Evolutionary conservation across 2,113 vertebrate genomes (phyloP).

Genomic region (Pluvianellus socialis): DNA sequence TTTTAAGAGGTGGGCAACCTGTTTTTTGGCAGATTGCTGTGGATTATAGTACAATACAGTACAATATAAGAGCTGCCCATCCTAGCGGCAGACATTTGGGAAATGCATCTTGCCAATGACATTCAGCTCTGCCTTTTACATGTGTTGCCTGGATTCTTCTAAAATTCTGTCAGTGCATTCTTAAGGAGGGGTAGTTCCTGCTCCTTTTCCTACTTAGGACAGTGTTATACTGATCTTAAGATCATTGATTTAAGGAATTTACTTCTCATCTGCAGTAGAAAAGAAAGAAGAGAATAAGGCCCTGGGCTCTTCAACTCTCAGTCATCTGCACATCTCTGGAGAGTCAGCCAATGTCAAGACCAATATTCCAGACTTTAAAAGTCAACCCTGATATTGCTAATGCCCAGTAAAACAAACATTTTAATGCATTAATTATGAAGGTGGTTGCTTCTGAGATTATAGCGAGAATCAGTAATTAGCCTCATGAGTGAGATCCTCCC

Average conservation of each 20-base stretch:
- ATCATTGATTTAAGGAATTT: not conserved
- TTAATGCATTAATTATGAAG: slow-evolving; percentile 45
- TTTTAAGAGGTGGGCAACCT: not conserved
- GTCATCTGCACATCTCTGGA: not conserved
- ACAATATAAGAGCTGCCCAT: not conserved
- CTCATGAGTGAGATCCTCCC: not conserved
- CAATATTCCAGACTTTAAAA: slow-evolving; percentile 2
- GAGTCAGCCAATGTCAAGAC: not conserved
- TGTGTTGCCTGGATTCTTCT: not conserved
- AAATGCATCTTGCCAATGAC: not conserved
- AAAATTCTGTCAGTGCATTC: not conserved
- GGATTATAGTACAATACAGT: not conserved
- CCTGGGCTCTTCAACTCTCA: not conserved
- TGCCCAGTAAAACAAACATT: not conserved
- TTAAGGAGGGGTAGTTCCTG: not conserved
- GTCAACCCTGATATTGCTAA: not conserved
- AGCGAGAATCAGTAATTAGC: not conserved
- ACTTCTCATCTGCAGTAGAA: not conserved
- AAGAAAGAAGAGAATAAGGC: not conserved
- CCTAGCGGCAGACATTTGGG: not conserved
- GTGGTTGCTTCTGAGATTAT: not conserved
- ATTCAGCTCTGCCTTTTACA: not conserved
- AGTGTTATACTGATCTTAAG: not conserved
- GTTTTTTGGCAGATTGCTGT: not conserved
- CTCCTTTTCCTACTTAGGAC: not conserved